Evolutionary conservation across 2,113 vertebrate species (phyloP).

Genomic region (Cyphomyrus discorhynchus): DNA sequence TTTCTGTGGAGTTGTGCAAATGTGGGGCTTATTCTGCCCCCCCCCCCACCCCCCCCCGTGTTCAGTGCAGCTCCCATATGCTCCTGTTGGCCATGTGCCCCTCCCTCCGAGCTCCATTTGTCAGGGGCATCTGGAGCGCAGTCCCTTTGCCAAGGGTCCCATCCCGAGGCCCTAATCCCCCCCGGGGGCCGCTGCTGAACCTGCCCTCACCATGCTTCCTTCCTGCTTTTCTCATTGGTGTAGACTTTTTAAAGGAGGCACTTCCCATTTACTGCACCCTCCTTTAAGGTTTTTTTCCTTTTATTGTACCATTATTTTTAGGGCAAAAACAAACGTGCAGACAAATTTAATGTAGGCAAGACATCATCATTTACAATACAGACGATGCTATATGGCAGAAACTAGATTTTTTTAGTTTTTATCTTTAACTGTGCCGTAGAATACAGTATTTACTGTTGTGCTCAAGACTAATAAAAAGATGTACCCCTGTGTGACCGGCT

Average conservation of each 20-base stretch:
- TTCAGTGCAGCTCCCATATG: slow-evolving; percentile 15
- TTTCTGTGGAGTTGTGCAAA: slow-evolving; percentile 4
- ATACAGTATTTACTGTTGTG: not conserved
- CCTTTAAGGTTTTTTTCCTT: not conserved
- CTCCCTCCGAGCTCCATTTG: slow-evolving; percentile 18
- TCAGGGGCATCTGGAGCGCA: slow-evolving; percentile 21
- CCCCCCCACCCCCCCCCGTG: not conserved
- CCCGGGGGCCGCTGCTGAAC: not conserved
- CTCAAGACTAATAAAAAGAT: not conserved
- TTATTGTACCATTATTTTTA: not conserved
- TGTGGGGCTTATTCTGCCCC: not conserved
- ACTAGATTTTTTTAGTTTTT: not conserved
- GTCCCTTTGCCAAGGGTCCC: slow-evolving; percentile 7
- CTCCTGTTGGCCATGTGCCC: not conserved
- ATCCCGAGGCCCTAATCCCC: not conserved
- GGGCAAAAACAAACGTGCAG: not conserved
- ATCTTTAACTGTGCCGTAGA: not conserved
- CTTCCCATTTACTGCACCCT: not conserved
- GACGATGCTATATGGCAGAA: not conserved
- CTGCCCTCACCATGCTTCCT: not conserved
- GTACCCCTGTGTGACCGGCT: not conserved
- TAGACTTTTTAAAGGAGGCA: not conserved
- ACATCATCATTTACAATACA: not conserved
- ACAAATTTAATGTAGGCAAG: not conserved
- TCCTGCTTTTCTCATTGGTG: not conserved